Conservation (phyloP, 2,113 vertebrate genomes). For the Delphinus delphis region DNA sequence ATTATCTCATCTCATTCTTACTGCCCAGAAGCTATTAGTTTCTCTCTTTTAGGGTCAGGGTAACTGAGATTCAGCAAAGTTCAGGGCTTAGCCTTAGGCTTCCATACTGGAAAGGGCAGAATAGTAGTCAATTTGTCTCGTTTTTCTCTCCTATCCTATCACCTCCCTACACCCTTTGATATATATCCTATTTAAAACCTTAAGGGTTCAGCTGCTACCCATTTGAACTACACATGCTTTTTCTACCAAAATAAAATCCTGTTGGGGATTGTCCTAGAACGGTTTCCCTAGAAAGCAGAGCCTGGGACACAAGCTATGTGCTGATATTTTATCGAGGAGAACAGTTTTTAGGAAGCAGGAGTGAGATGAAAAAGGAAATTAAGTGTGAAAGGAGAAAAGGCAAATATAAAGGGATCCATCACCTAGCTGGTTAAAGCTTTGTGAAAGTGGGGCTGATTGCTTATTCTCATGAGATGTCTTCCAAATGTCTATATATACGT, state of each 20-base stretch:
- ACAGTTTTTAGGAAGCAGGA: neutral
- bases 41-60: neutral
- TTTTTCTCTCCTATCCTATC: neutral
- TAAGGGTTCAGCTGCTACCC: neutral
- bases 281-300: neutral
- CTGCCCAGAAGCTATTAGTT: neutral
- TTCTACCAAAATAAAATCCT: neutral
- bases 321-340: neutral
- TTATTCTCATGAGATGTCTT: neutral
- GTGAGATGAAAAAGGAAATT: constrained; percentile 32
- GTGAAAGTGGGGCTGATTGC: neutral
- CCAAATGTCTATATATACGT: neutral
- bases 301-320: neutral
- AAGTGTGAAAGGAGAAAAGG: neutral
- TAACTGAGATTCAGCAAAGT: neutral
- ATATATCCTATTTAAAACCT: neutral
- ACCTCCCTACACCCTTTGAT: neutral
- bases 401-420: neutral
- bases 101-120: neutral
- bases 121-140: neutral
- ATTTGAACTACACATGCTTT: neutral
- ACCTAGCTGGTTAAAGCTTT: neutral
- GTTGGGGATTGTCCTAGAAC: neutral
- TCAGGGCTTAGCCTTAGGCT: neutral
- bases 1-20: constrained; percentile 33